These are phyloP conservation scores for Acrocephalus kingi DNA, from an alignment of 2,113 vertebrate genomes.

Conservation along the genomic window DNA sequence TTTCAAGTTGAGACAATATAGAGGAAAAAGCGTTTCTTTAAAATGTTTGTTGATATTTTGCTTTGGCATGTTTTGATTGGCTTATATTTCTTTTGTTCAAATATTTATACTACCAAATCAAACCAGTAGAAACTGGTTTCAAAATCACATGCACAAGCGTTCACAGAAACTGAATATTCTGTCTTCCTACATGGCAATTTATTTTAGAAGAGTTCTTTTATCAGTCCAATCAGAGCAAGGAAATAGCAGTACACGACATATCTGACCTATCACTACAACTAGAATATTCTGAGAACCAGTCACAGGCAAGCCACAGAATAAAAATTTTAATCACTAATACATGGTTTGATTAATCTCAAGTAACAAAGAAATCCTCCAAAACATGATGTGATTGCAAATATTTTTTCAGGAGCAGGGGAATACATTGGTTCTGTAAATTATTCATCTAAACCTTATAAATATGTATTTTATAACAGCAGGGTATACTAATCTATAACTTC, in stretches of 20 bases:
- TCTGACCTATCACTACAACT: neutral
- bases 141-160: neutral
- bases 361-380: neutral
- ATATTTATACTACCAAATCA: neutral
- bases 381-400: neutral
- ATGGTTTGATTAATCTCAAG: neutral
- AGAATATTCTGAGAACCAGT: neutral
- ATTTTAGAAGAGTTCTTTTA: neutral
- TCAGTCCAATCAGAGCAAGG: neutral
- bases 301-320: neutral
- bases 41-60: neutral
- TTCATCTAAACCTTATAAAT: conserved; percentile 41
- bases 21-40: neutral
- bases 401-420: neutral
- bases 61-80: neutral
- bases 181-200: neutral
- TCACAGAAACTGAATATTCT: neutral
- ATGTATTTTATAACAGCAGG: neutral
- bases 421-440: neutral
- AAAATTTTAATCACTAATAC: neutral
- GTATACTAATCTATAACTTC: neutral
- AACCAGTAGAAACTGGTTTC: neutral
- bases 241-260: neutral
- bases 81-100: neutral
- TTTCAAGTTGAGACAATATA: neutral